Conservation (phyloP, 2,888 invertebrate genomes). For the Trisateles emortualis region DNA sequence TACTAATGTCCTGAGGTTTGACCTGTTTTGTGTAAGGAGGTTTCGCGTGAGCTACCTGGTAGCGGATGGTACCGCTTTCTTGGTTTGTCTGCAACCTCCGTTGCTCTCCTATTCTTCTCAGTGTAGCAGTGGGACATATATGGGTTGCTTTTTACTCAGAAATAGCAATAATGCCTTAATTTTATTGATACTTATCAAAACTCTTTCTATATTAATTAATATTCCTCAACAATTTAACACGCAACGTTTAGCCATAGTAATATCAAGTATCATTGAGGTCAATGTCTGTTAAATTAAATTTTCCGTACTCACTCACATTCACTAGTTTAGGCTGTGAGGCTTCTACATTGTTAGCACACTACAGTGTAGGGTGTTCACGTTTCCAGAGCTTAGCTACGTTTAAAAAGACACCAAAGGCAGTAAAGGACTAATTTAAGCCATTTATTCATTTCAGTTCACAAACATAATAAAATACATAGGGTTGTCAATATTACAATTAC, state of each 20-base stretch:
- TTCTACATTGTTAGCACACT: conserved; percentile 22
- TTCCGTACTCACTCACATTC: conserved; percentile 28
- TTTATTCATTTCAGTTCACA: not conserved
- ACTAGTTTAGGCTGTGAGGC: conserved; percentile 26
- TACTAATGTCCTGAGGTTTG: too few species aligned
- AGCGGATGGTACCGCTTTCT: too few species aligned
- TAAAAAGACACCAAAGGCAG: not conserved
- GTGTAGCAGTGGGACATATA: too few species aligned
- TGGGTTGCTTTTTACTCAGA: too few species aligned
- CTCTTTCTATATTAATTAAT: not conserved
- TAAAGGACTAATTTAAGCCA: not conserved
- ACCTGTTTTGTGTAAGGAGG: too few species aligned
- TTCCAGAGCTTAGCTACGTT: not conserved
- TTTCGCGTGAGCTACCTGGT: too few species aligned
- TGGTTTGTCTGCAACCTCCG: too few species aligned
- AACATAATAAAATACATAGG: too few species aligned
- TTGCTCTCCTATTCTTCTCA: too few species aligned
- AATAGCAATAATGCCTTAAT: too few species aligned
- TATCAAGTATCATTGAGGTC: conserved; percentile 23
- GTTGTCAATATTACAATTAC: not conserved
- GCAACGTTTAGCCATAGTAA: conserved; percentile 5
- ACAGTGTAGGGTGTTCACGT: conserved; percentile 28
- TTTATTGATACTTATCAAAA: not conserved
- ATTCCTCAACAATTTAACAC: not conserved
- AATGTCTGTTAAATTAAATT: conserved; percentile 40